phyloP scores from a whole-genome alignment of 2,797 vertebrate genomes.

The Epinephelus awoara region DNA sequence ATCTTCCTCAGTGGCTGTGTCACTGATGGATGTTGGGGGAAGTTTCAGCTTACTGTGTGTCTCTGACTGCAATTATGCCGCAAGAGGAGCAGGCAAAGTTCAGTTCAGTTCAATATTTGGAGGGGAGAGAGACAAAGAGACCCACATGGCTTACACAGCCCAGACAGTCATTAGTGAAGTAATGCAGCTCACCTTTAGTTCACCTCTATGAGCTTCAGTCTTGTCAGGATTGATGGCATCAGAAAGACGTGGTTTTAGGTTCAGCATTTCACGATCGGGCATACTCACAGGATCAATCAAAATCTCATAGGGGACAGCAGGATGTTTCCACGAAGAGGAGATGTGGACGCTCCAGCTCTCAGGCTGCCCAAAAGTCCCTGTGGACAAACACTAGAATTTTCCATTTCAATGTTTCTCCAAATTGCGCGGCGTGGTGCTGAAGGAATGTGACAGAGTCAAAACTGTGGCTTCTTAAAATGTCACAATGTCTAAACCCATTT shows the following conservation, averaged over 20 bases:
- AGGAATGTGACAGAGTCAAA: conserved; percentile 52
- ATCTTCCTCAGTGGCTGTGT: conserved; percentile 72
- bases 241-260: conserved; percentile 40
- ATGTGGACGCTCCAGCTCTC: conserved; percentile 83
- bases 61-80: conserved; percentile 71
- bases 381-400: conserved; percentile 36
- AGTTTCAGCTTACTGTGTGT: conserved; percentile 25
- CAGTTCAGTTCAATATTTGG: conserved; percentile 35
- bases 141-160: not conserved
- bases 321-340: conserved; percentile 86
- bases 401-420: conserved; percentile 33
- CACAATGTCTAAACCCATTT: conserved; percentile 50
- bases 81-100: conserved; percentile 41
- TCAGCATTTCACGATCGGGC: conserved; percentile 69
- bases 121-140: conserved; percentile 18
- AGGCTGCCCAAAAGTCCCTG: conserved; percentile 88
- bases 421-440: conserved; percentile 24
- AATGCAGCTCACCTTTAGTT: conserved; percentile 65
- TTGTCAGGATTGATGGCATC: conserved; percentile 38
- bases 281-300: conserved; percentile 83
- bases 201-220: conserved; percentile 6
- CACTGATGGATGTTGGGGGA: conserved; percentile 55
- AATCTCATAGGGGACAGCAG: conserved; percentile 83
- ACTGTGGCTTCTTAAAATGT: conserved; percentile 53
- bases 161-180: conserved; percentile 48